Evolutionary conservation across 2,888 invertebrate genomes (phyloP), one percentile per base, ranked within the genome.

Genomic region (Sceliomorpha sp.): DNA sequence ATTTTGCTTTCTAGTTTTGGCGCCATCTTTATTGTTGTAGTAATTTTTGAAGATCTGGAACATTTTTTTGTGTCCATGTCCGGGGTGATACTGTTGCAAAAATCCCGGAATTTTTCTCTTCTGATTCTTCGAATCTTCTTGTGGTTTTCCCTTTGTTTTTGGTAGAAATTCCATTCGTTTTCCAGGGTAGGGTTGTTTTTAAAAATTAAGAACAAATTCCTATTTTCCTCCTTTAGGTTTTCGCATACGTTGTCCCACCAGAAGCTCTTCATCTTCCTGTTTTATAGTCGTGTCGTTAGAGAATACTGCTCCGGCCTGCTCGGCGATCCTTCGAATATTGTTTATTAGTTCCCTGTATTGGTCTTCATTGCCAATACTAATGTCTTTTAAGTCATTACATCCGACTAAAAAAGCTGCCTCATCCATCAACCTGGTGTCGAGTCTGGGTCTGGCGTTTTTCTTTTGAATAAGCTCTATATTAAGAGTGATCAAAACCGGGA

Each of bases 211-310:
- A 13, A 42, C 7, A 27, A 27, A 12, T 27, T 3, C 27, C 14
- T 42, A n/a, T 29, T 44, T 44, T 44, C n/a, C 1, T 44, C 15
- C 3, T 29, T 31, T n/a, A 8, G 7, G 8, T 44, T 13, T 7
- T 44, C 8, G 17, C 44, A 44, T 9, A 29, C 44, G 1, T 44
- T 15, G 29, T 44, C 17, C 44, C 44, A 44, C 44, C 44, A 44
- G 29, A 17, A 47, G 10, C 32, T 47, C n/a, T 29, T 37, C 14
- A 15, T 14, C 8, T n/a, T 15, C 14, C 3, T 14, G n/a, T n/a
- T 37, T 7, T 14, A 15, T 7, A 9, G 9, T 9, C 9, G 9
- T 45, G 8, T 4, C 29, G 9, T 14, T 12, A 2, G 1, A 10
- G 8, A 32, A 32, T 32, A 10, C n/a, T n/a, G n/a, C n/a, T n/a